Conservation (phyloP, 1,140 invertebrate genomes). For the Lineus longissimus region DNA sequence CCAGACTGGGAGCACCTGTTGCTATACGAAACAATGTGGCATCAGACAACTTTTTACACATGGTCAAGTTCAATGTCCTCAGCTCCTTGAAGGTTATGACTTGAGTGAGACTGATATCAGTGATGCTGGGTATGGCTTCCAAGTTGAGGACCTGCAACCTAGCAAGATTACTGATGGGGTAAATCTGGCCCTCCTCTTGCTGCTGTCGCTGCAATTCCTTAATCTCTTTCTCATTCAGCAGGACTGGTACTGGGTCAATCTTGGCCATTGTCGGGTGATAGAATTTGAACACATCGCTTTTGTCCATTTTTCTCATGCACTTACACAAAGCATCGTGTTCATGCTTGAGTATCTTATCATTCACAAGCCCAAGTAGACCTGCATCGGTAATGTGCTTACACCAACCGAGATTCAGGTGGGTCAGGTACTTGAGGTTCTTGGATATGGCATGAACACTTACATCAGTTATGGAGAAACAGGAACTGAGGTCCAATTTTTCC, state of each 20-base stretch:
- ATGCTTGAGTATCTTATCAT: constrained; percentile 49
- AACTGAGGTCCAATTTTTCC: constrained; percentile 62
- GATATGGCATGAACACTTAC: constrained; percentile 59
- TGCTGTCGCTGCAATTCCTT: constrained; percentile 61
- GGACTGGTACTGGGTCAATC: constrained; percentile 43
- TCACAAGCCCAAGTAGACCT: constrained; percentile 60
- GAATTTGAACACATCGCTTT: constrained; percentile 27
- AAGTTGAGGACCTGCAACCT: constrained; percentile 62
- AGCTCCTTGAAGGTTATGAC: constrained; percentile 66
- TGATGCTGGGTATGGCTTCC: constrained; percentile 65
- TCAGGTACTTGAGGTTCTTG: constrained; percentile 60
- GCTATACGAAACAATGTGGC: constrained; percentile 63
- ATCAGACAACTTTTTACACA: constrained; percentile 66
- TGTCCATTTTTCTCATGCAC: constrained; percentile 28
- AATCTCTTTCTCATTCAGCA: constrained; percentile 58
- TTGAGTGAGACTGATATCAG: constrained; percentile 67
- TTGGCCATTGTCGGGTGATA: constrained; percentile 1
- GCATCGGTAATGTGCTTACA: constrained; percentile 66
- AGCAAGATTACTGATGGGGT: constrained; percentile 56
- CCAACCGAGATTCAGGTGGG: constrained; percentile 62
- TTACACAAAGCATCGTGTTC: constrained; percentile 25
- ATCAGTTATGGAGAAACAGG: constrained; percentile 66
- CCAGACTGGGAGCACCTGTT: constrained; percentile 65
- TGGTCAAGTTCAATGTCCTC: constrained; percentile 60
- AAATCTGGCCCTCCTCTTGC: constrained; percentile 54